Base-by-base conservation (phyloP, 2,797 vertebrate species). In the Agapornis canus region DNA sequence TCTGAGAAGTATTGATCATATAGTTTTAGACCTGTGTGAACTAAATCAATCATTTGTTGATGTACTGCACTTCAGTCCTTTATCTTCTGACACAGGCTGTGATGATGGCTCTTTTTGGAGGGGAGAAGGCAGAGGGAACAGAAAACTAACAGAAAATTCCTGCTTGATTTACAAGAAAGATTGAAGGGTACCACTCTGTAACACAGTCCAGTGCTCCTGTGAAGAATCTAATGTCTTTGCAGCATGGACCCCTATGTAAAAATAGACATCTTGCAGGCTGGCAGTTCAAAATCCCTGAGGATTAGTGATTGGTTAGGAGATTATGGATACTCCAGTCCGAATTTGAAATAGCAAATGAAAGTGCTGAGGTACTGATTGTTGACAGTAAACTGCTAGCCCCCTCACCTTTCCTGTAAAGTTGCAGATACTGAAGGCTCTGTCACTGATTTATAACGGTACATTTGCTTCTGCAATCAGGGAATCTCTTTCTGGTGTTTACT, bases 271-370 rank as follows among this genome's bases (percentile, higher is more conserved):
- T 92, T 93, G 70, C 83, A 89, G 71, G 35, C 79, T 71, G 89
- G 72, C 69, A 90, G 81, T 65, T 86, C 73, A 90, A 92, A 94
- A 93, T 94, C 94, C 92, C 82, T 57, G 79, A 81, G 92, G 88
- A 94, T 95, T 91, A 95, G 76, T 75, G 82, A 91, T 89, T 88
- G 89, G 91, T 92, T 92, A 91, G 89, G 72, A 95, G 89, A 92
- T 94, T 83, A 91, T 4, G 42, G 87, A 71, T 71, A 83, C 75
- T 89, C 45, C 57, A 82, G 81, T 25, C 69, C 68, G 68, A 92
- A 92, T 91, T 82, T 81, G 92, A 96, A 94, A 92, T 15, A 91
- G 85, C 90, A 94, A 86, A 92, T 43, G 57, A 61, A 94, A 94
- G 85, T 66, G 85, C 77, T 75, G 69, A 89, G 68, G 52, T 52